Base-by-base conservation (phyloP, 1,140 invertebrate species). In the Geopemphigus sp. region DNA sequence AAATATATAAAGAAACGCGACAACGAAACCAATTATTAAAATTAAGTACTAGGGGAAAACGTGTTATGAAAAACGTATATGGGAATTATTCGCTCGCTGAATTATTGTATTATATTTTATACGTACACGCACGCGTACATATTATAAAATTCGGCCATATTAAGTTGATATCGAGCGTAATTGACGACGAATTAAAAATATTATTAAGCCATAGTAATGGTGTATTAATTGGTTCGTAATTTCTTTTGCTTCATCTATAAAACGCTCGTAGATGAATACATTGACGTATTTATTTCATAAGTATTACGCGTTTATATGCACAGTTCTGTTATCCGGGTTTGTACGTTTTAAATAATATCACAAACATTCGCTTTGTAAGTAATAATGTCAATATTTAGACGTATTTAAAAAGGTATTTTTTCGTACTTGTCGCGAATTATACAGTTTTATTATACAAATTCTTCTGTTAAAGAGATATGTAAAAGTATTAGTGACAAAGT, bases 21-120 rank as follows among this genome's bases (percentile, higher is more conserved):
- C 56, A 78, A 78, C 57, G 57, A 78, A 78, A 78, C 74, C 56
- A 78, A 78, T 78, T 78, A 78, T 78, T 39, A 47, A 47, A 78
- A 78, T 50, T 14, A 57, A 63, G 74, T 59, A 63, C 74, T 61
- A 63, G 22, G 22, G 63, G 24, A 63, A 76, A 59, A 59, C 29
- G 22, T 10, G 10, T 54, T 57, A 47, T 45, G 39, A 61, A 19
- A 63, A 78, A 78, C 32, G 45, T 26, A 10, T n/a, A 61, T 29
- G 8, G 12, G 10, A 61, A 63, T 68, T 29, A 12, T 22, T 47
- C 22, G 10, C 22, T 63, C 17, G 50, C 14, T 50, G 57, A 78
- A 78, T 78, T 78, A 63, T 63, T 63, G 26, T 76, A 39, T 76
- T 63, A 63, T 5, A 63, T 78, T 39, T 63, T n/a, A n/a, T n/a